phyloP scores from a whole-genome alignment of 2,113 vertebrate genomes.

The Sylvietta virens region DNA sequence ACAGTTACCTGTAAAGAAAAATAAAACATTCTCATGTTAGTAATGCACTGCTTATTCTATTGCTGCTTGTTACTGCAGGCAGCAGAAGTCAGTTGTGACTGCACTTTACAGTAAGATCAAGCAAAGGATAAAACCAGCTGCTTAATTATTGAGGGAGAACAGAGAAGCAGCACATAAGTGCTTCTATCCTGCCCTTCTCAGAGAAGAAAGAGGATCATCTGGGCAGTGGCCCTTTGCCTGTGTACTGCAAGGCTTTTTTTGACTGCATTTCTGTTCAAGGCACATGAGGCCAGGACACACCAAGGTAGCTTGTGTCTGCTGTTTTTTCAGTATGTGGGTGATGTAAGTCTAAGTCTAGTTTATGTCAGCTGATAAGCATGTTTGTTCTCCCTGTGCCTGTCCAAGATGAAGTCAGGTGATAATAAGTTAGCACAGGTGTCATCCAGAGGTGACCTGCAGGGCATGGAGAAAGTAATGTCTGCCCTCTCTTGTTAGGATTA shows the following conservation, averaged over 20 bases:
- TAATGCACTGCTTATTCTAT: neutral
- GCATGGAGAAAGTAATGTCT: neutral
- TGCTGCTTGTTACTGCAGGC: neutral
- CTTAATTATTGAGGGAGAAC: neutral
- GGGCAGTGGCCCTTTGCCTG: neutral
- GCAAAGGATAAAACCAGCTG: neutral
- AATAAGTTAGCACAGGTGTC: neutral
- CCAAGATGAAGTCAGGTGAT: neutral
- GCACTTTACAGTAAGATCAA: neutral
- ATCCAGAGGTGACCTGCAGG: neutral
- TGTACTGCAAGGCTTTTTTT: neutral
- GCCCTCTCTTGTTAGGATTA: neutral
- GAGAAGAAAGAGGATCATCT: neutral
- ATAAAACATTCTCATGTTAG: neutral
- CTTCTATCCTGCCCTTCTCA: neutral
- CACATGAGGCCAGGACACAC: neutral
- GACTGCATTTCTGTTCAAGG: neutral
- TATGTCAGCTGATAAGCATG: neutral
- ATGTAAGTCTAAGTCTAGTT: neutral
- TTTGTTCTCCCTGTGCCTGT: neutral
- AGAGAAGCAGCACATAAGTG: neutral
- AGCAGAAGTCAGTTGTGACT: neutral
- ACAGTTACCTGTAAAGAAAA: conserved; percentile 81
- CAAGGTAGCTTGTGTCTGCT: neutral
- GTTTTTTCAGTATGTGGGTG: neutral